These are phyloP conservation scores for Drosophila bifasciata DNA, from an alignment of 1,140 invertebrate species.

Conservation along the genomic window DNA sequence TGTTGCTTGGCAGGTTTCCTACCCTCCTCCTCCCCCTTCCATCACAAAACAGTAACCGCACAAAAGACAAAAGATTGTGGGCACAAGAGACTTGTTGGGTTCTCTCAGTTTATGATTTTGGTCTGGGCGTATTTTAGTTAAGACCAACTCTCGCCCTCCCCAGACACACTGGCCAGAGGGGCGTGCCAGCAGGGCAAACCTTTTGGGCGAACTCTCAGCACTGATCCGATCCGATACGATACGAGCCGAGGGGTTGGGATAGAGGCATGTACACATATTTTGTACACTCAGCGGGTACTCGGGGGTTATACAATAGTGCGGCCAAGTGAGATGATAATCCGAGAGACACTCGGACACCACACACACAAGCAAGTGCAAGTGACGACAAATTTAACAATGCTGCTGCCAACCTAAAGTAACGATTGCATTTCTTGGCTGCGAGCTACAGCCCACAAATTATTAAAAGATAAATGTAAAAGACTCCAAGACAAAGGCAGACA, in stretches of 20 bases:
- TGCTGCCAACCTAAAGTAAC: slow-evolving; percentile 5
- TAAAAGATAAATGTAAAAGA: slow-evolving; percentile 4
- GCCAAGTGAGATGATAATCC: slow-evolving; percentile 7
- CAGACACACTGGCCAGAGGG: background rate
- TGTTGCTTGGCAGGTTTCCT: background rate
- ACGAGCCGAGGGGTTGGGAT: slow-evolving; percentile 16
- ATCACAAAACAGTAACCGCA: slow-evolving; percentile 26
- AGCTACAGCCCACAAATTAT: slow-evolving; percentile 4
- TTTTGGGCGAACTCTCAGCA: slow-evolving; percentile 5
- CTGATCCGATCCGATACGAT: background rate
- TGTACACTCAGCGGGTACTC: slow-evolving; percentile 18
- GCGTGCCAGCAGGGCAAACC: slow-evolving; percentile 28
- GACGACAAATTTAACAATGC: slow-evolving; percentile 37
- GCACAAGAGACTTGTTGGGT: slow-evolving; percentile 14
- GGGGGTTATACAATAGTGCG: slow-evolving; percentile 60
- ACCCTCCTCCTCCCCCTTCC: no score
- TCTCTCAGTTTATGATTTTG: background rate
- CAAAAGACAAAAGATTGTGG: background rate
- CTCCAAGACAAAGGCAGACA: slow-evolving; percentile 29
- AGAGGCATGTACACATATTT: slow-evolving; percentile 20
- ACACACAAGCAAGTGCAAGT: slow-evolving; percentile 69
- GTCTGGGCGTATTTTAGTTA: slow-evolving; percentile 16
- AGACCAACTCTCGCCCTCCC: no score
- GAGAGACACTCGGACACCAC: slow-evolving; percentile 3
- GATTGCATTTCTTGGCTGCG: slow-evolving; percentile 36